Conservation (phyloP, 23 tunicate genomes). For the Botrylloides violaceus region DNA sequence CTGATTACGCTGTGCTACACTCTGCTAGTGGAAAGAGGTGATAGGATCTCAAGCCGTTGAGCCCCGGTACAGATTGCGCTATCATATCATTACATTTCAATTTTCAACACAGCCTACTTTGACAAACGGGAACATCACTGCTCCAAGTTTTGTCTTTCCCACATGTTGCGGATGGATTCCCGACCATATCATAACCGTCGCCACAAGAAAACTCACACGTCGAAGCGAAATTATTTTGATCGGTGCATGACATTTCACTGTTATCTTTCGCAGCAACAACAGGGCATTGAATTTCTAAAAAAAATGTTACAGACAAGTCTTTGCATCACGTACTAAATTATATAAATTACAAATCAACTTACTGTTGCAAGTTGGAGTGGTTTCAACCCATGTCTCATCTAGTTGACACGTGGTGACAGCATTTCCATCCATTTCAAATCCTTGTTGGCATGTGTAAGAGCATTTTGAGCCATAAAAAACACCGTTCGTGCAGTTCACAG, state of each 20-base stretch:
- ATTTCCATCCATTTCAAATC: constrained; percentile 41
- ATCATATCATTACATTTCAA: no score
- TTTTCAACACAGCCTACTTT: constrained; percentile 61
- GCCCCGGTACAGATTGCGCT: no score
- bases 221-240: constrained; percentile 30
- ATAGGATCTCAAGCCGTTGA: no score
- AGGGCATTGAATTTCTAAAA: constrained; percentile 62
- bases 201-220: constrained; percentile 56
- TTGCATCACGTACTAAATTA: background rate
- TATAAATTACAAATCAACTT: no score
- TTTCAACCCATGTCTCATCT: constrained; percentile 28
- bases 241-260: constrained; percentile 30
- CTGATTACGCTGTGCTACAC: no score
- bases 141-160: constrained; percentile 51
- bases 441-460: constrained; percentile 32
- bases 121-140: constrained; percentile 46
- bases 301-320: background rate
- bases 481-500: constrained; percentile 37
- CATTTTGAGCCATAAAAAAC: constrained; percentile 36
- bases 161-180: constrained; percentile 49
- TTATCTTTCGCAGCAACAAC: constrained; percentile 7
- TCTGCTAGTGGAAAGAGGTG: no score
- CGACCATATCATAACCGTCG: constrained; percentile 71
- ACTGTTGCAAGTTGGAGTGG: constrained; percentile 46
- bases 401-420: constrained; percentile 12